Evolutionary conservation across 2,797 vertebrate genomes (phyloP).

Genomic region (Brachyalestes nurse): DNA sequence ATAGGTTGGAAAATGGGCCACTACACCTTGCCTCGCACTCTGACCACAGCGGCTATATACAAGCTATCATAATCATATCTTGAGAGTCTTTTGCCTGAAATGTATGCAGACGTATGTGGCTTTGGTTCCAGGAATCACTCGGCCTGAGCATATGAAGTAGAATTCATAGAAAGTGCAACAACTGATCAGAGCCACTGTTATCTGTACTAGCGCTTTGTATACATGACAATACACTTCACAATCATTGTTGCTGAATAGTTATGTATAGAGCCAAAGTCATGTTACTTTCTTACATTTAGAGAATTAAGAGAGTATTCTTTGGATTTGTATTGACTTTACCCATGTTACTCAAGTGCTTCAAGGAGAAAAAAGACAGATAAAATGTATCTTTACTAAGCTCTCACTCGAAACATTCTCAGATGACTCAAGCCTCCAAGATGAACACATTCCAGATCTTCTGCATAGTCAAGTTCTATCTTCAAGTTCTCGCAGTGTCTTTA

Average conservation of each 20-base stretch:
- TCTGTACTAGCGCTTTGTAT: no score
- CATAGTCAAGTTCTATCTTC: conserved; percentile 55
- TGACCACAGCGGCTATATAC: not conserved
- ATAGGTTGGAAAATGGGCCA: not conserved
- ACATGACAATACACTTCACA: no score
- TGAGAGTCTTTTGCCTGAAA: not conserved
- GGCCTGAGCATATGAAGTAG: conserved; percentile 13
- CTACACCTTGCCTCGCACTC: not conserved
- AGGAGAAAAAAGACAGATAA: not conserved
- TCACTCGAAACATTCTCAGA: not conserved
- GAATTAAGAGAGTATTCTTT: not conserved
- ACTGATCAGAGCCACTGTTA: not conserved
- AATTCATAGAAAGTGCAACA: conserved; percentile 18
- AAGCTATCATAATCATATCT: not conserved
- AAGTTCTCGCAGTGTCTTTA: conserved; percentile 62
- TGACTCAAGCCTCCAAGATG: conserved; percentile 39
- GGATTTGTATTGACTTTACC: not conserved
- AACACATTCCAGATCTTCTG: conserved; percentile 52
- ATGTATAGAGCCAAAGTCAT: not conserved
- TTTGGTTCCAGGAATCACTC: conserved; percentile 20
- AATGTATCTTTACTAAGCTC: not conserved
- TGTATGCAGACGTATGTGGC: not conserved
- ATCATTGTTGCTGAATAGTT: no score
- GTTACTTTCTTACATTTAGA: not conserved
- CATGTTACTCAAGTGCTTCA: not conserved